Evolutionary conservation across 2,797 vertebrate genomes (phyloP).

Genomic region (Eleutherodactylus coqui): DNA sequence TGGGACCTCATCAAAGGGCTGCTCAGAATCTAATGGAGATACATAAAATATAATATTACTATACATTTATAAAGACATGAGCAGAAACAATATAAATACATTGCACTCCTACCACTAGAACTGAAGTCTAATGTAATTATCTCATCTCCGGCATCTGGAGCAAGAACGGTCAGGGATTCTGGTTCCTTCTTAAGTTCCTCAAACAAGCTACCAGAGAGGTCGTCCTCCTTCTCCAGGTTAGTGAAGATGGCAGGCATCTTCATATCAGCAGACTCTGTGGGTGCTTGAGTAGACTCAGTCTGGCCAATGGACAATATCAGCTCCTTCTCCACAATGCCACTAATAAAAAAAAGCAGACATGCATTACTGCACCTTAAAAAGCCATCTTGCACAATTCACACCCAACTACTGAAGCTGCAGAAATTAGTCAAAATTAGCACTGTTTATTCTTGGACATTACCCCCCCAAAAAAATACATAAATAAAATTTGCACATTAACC

Average conservation of each 20-base stretch:
- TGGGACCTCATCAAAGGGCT: slow-evolving; percentile 87
- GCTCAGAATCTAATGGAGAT: slow-evolving; percentile 81
- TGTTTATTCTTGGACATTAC: too few relatives aligned
- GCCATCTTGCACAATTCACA: neutral
- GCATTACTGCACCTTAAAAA: neutral
- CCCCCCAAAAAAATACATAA: too few relatives aligned
- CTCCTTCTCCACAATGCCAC: slow-evolving; percentile 91
- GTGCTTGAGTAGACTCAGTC: slow-evolving; percentile 81
- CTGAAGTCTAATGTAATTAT: slow-evolving; percentile 91
- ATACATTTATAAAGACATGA: neutral
- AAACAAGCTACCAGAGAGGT: slow-evolving; percentile 80
- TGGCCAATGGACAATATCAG: slow-evolving; percentile 94
- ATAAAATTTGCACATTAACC: too few relatives aligned
- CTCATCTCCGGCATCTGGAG: slow-evolving; percentile 94
- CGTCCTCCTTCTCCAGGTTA: slow-evolving; percentile 74
- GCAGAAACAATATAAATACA: neutral
- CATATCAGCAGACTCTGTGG: slow-evolving; percentile 78
- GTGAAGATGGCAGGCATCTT: slow-evolving; percentile 84
- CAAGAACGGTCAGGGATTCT: slow-evolving; percentile 89
- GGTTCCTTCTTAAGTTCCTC: slow-evolving; percentile 90
- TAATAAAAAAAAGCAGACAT: slow-evolving; percentile 66
- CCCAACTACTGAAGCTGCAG: neutral
- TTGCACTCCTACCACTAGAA: slow-evolving; percentile 80
- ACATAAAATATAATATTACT: neutral
- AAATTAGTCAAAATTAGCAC: neutral